These are phyloP conservation scores for Limnephilus lunatus DNA, from an alignment of 2,888 invertebrate species.

Conservation along the genomic window DNA sequence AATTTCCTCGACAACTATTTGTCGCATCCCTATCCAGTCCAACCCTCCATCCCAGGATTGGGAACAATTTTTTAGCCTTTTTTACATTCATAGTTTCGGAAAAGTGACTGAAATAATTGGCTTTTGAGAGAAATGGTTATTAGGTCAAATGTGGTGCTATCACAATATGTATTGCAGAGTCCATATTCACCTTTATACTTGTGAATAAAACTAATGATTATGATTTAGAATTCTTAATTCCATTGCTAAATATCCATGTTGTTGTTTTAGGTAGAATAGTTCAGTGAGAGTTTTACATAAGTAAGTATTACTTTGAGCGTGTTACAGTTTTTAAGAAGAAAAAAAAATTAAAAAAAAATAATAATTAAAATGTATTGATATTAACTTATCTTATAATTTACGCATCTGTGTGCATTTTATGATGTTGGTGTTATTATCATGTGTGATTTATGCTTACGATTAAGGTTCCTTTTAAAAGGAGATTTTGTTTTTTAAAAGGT, in stretches of 20 bases:
- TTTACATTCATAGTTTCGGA: slow-evolving; percentile 17
- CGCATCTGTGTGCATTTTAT: not conserved
- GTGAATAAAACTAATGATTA: not conserved
- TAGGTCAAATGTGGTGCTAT: slow-evolving; percentile 45
- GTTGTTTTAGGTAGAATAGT: not conserved
- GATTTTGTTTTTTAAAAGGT: not conserved
- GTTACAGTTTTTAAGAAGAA: not conserved
- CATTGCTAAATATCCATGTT: not conserved
- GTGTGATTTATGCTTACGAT: not conserved
- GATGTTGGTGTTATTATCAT: not conserved
- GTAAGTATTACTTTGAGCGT: not conserved
- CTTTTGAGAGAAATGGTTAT: slow-evolving; percentile 22
- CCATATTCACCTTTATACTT: slow-evolving; percentile 19
- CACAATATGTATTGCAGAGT: not conserved
- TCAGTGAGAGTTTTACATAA: not conserved
- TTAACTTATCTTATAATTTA: not conserved
- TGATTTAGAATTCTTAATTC: not conserved
- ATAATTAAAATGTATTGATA: not conserved
- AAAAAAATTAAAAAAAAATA: not conserved
- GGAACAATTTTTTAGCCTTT: slow-evolving; percentile 3
- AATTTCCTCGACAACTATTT: not conserved
- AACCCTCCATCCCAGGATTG: not conserved
- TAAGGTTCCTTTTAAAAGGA: not conserved
- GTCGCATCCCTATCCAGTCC: not conserved
- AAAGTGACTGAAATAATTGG: slow-evolving; percentile 12